Evolutionary conservation across 2,888 invertebrate species (phyloP).

Genomic region (Odontomyia ornata): DNA sequence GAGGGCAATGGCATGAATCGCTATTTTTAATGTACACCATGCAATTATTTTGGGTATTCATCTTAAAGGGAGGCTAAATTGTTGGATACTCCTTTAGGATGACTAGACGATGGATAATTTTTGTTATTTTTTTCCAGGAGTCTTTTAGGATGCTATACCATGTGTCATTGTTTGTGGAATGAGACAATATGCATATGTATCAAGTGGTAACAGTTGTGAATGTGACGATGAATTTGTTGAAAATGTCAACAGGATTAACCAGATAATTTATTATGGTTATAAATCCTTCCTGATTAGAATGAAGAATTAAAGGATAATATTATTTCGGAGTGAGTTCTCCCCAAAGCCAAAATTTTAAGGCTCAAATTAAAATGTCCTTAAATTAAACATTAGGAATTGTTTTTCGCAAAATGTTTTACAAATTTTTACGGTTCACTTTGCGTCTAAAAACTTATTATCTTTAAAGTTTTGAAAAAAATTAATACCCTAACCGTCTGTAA

Average conservation of each 20-base stretch:
- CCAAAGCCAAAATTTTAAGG: no score
- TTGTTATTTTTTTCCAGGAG: background rate
- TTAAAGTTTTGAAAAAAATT: no score
- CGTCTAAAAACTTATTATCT: no score
- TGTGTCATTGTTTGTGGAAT: background rate
- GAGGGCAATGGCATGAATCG: conserved; percentile 35
- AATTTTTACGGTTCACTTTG: no score
- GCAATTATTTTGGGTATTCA: conserved; percentile 27
- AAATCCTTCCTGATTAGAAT: background rate
- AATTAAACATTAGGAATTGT: no score
- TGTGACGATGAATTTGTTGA: background rate
- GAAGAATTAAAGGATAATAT: background rate
- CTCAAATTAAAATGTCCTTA: no score
- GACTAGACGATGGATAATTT: background rate
- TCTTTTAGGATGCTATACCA: background rate
- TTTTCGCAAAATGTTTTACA: no score
- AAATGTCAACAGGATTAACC: background rate
- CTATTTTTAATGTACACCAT: conserved; percentile 20
- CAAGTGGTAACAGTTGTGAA: background rate
- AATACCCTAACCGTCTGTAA: no score
- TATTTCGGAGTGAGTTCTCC: no score
- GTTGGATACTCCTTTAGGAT: background rate
- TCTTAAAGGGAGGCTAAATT: conserved; percentile 4
- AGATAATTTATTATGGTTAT: background rate
- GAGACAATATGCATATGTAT: background rate